phyloP scores from a whole-genome alignment of 1,140 invertebrate species.

The Sinella curviseta region DNA sequence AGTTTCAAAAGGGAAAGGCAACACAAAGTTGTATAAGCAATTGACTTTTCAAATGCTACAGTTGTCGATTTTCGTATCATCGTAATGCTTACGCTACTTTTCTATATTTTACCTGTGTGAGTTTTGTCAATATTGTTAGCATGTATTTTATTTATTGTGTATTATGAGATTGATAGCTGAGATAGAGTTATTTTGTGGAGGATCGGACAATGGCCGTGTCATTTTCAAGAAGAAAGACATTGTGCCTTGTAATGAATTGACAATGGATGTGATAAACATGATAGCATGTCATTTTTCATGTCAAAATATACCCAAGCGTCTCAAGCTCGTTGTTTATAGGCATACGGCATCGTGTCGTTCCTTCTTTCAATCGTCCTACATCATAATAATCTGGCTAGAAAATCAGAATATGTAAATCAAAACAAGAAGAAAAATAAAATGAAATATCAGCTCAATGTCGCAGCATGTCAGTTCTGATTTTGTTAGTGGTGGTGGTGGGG shows the following conservation, averaged over 20 bases:
- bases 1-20: no score
- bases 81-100: no score
- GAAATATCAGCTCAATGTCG: slow-evolving; percentile 6
- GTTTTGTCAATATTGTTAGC: no score
- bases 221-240: slow-evolving; percentile 26
- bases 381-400: not conserved
- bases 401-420: not conserved
- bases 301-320: slow-evolving; percentile 35
- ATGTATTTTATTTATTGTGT: no score
- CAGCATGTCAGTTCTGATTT: not conserved
- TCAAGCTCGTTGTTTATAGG: not conserved
- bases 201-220: slow-evolving; percentile 21
- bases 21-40: no score
- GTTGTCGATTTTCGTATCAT: no score
- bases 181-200: slow-evolving; percentile 12
- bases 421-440: not conserved
- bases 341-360: no score
- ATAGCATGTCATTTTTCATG: slow-evolving; percentile 45
- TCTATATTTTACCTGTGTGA: no score
- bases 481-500: no score
- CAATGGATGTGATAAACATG: slow-evolving; percentile 43
- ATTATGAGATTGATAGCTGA: slow-evolving; percentile 5
- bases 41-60: no score
- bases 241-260: slow-evolving; percentile 41
- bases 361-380: no score